phyloP scores from a whole-genome alignment of 2,888 invertebrate species.

The Tenthredo scrophulariae region DNA sequence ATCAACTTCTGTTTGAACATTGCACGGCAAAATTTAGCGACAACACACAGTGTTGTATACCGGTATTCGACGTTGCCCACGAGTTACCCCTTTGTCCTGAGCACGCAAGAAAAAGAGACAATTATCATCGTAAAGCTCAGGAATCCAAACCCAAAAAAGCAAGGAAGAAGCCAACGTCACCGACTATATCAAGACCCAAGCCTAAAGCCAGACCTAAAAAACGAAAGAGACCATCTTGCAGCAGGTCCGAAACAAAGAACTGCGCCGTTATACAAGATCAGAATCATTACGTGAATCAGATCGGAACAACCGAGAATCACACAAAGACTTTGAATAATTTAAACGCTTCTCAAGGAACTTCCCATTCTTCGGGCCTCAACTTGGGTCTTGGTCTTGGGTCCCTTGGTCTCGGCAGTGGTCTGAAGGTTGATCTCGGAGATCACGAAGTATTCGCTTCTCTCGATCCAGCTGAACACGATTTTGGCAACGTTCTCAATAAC shows the following conservation, averaged over 20 bases:
- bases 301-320: conserved; percentile 68
- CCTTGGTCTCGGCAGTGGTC: conserved; percentile 65
- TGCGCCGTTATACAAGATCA: conserved; percentile 56
- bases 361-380: conserved; percentile 70
- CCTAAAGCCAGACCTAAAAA: conserved; percentile 80
- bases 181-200: conserved; percentile 78
- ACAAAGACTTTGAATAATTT: conserved; percentile 75
- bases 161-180: conserved; percentile 82
- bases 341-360: conserved; percentile 69
- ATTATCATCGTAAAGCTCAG: conserved; percentile 88
- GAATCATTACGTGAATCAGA: conserved; percentile 62
- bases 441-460: conserved; percentile 76
- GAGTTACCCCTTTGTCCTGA: conserved; percentile 92
- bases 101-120: conserved; percentile 92
- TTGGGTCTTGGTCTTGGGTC: conserved; percentile 70
- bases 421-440: conserved; percentile 75
- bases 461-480: conserved; percentile 84
- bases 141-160: conserved; percentile 88
- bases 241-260: conserved; percentile 33
- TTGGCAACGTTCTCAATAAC: conserved; percentile 88
- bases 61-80: conserved; percentile 88
- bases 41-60: conserved; percentile 88
- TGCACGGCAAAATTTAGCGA: conserved; percentile 90
- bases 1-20: conserved; percentile 90
- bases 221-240: conserved; percentile 70